phyloP scores from a whole-genome alignment of 2,888 invertebrate genomes.

The Esperia sulphurella region DNA sequence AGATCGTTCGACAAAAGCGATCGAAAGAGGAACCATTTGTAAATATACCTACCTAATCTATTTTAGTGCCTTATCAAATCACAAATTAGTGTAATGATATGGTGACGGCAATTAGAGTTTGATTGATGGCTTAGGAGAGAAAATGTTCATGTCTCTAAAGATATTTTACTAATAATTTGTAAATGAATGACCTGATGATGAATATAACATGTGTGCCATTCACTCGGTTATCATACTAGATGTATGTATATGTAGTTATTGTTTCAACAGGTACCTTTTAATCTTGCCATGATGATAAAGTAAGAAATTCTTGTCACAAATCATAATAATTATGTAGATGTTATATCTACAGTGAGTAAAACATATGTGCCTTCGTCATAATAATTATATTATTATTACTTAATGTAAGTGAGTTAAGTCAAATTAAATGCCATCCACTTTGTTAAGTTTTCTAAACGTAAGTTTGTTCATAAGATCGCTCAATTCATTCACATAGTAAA shows the following conservation, averaged over 20 bases:
- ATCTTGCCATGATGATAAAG: conserved; percentile 78
- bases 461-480: conserved; percentile 66
- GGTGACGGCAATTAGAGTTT: conserved; percentile 53
- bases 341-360: conserved; percentile 54
- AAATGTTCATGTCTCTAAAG: conserved; percentile 29
- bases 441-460: conserved; percentile 76
- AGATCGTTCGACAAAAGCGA: conserved; percentile 37
- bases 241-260: conserved; percentile 56
- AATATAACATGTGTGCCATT: conserved; percentile 73
- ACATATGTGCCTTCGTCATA: conserved; percentile 72
- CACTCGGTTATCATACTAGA: conserved; percentile 71
- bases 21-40: conserved; percentile 50
- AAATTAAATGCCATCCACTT: conserved; percentile 79
- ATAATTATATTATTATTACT: conserved; percentile 63
- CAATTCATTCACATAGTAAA: conserved; percentile 73
- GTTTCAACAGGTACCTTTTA: conserved; percentile 78
- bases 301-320: conserved; percentile 77
- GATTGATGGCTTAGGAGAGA: conserved; percentile 35
- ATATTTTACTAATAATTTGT: conserved; percentile 28
- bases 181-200: conserved; percentile 53
- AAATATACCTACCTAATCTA: conserved; percentile 42
- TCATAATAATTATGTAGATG: conserved; percentile 48
- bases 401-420: conserved; percentile 76
- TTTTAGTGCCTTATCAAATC: conserved; percentile 67
- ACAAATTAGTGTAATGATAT: conserved; percentile 45